Evolutionary conservation across 2,888 invertebrate genomes (phyloP), one percentile per base, ranked within the genome.

Genomic region (Busseola fusca): DNA sequence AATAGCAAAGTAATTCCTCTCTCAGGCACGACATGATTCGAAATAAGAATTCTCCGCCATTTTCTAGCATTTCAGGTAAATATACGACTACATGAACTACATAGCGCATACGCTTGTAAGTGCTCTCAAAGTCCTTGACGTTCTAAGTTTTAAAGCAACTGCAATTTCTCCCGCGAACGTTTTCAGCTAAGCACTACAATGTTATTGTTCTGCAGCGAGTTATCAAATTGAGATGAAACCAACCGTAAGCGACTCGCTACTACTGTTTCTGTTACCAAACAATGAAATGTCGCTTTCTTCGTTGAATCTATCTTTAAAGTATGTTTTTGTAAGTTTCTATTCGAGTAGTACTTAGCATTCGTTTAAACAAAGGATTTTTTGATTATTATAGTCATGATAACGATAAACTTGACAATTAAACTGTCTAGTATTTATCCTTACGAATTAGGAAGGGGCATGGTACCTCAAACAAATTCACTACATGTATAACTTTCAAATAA

Each of bases 141-240:
- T 73, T 71, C 70, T 78, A 72, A 78, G 77, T 80, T 75, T 57
- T 45, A 69, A 72, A 73, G 72, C 69, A 74, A 64, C 72, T 69
- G 59, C 76, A 85, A 79, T 84, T 85, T 78, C 85, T 83, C 76
- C 64, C 50, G 48, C 67, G 60, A 69, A 72, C 66, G 52, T 76
- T 79, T 79, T 60, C 72, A 77, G 68, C 70, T 78, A 82, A 84
- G 69, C 68, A 78, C 63, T 62, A 78, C 77, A 84, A 84, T 74
- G 67, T 73, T 75, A 83, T 81, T 83, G 78, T 83, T 76, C 62
- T 64, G 74, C 69, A 66, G 68, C 54, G 64, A 73, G 48, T 77
- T 79, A 83, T 80, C 64, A 82, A 86, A 84, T 76, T 80, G 66
- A 73, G 65, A 75, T 77, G 76, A 76, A 86, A 67, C 78, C 64